These are phyloP conservation scores for Onthophagus taurus DNA, from an alignment of 1,140 invertebrate genomes.

Conservation along the genomic window DNA sequence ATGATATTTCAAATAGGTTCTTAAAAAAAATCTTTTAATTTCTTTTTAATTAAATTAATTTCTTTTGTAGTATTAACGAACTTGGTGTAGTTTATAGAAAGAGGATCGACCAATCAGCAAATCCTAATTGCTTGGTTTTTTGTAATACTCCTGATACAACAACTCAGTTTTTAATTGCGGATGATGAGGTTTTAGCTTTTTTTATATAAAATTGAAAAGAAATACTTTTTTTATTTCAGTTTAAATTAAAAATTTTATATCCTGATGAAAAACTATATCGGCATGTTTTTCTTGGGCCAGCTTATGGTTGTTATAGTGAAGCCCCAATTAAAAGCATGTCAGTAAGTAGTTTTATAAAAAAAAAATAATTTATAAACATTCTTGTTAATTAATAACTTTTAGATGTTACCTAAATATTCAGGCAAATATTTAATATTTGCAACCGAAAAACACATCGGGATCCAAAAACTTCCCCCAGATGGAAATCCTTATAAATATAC, in stretches of 20 bases:
- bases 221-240: slow-evolving; percentile 38
- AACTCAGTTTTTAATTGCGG: slow-evolving; percentile 24
- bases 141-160: too few species aligned
- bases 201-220: slow-evolving; percentile 10
- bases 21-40: background rate
- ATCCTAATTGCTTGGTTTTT: slow-evolving; percentile 45
- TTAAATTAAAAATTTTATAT: slow-evolving; percentile 59
- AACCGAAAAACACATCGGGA: slow-evolving; percentile 54
- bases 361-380: slow-evolving; percentile 7
- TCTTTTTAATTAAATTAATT: too few species aligned
- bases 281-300: slow-evolving; percentile 54
- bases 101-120: slow-evolving; percentile 51
- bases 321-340: slow-evolving; percentile 45
- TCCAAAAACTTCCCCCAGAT: slow-evolving; percentile 56
- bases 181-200: slow-evolving; percentile 24
- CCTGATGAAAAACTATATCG: slow-evolving; percentile 50
- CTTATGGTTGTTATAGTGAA: slow-evolving; percentile 41
- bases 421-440: slow-evolving; percentile 50
- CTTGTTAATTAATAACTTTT: slow-evolving; percentile 4
- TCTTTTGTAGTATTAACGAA: background rate
- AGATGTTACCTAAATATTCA: slow-evolving; percentile 31
- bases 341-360: slow-evolving; percentile 30
- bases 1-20: slow-evolving; percentile 49
- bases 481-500: slow-evolving; percentile 64
- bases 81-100: slow-evolving; percentile 31